These are phyloP conservation scores for Apis florea DNA, from an alignment of 1,140 invertebrate species.

Conservation along the genomic window DNA sequence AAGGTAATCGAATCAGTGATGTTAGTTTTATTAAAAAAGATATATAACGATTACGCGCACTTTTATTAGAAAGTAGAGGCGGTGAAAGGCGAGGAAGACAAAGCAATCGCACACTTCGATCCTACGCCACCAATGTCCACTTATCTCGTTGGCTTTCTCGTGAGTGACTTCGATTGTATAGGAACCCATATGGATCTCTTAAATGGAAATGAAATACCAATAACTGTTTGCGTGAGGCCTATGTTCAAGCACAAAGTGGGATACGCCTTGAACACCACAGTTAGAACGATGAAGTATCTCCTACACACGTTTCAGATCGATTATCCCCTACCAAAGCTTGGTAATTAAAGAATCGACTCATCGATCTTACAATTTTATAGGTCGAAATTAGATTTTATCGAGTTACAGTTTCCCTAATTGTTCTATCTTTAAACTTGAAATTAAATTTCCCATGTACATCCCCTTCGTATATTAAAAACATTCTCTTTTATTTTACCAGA, in stretches of 20 bases:
- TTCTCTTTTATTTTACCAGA: too few species aligned
- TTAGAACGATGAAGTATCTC: conserved; percentile 88
- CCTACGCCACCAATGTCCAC: conserved; percentile 90
- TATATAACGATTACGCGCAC: background rate
- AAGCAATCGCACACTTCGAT: conserved; percentile 85
- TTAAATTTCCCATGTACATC: too few species aligned
- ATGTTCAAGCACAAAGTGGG: conserved; percentile 87
- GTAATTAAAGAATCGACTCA: conserved; percentile 73
- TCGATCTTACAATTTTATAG: background rate
- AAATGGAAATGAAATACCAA: conserved; percentile 72
- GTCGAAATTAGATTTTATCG: too few species aligned
- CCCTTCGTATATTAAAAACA: too few species aligned
- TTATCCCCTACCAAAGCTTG: conserved; percentile 92
- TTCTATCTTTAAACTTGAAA: too few species aligned
- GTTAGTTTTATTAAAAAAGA: background rate
- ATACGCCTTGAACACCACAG: conserved; percentile 88
- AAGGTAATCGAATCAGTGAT: background rate
- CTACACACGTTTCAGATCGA: conserved; percentile 90
- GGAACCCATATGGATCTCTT: conserved; percentile 63
- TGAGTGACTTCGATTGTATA: conserved; percentile 87
- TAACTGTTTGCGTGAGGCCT: conserved; percentile 86
- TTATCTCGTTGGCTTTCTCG: conserved; percentile 88
- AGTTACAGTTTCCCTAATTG: too few species aligned
- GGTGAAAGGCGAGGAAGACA: conserved; percentile 83
- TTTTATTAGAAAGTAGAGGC: conserved; percentile 69